Evolutionary conservation across 2,113 vertebrate genomes (phyloP).

Genomic region (Protobothrops mucrosquamatus): DNA sequence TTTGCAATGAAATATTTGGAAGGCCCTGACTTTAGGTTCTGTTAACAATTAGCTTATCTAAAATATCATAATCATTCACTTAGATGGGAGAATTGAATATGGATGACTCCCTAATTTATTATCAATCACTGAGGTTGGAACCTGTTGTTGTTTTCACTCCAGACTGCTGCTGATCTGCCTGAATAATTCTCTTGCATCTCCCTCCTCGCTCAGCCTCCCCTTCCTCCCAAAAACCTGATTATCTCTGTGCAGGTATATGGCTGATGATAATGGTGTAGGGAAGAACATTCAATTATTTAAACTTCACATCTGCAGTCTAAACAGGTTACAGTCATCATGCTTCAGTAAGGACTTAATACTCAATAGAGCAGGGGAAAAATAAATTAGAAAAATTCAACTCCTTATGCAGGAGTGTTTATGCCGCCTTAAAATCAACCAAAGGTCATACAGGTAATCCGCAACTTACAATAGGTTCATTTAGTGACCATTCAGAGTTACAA

Average conservation of each 20-base stretch:
- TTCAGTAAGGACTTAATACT: neutral
- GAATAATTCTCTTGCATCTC: neutral
- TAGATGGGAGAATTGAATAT: neutral
- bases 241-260: neutral
- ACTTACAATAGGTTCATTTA: neutral
- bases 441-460: neutral
- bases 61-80: neutral
- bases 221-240: neutral
- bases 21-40: neutral
- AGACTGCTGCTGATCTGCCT: neutral
- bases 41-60: neutral
- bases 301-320: neutral
- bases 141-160: neutral
- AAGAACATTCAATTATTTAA: neutral
- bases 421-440: neutral
- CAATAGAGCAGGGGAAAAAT: neutral
- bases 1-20: neutral
- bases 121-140: neutral
- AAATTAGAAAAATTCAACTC: neutral
- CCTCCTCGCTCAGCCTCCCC: neutral
- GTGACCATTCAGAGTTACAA: neutral
- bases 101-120: neutral
- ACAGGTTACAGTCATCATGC: neutral
- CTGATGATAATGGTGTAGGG: neutral
- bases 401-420: neutral